Percentiles rank a stretch among this genome's conserved stretches.
Conservation (phyloP, 2,113 vertebrate genomes). For the Cryptoleucopteryx plumbea region DNA sequence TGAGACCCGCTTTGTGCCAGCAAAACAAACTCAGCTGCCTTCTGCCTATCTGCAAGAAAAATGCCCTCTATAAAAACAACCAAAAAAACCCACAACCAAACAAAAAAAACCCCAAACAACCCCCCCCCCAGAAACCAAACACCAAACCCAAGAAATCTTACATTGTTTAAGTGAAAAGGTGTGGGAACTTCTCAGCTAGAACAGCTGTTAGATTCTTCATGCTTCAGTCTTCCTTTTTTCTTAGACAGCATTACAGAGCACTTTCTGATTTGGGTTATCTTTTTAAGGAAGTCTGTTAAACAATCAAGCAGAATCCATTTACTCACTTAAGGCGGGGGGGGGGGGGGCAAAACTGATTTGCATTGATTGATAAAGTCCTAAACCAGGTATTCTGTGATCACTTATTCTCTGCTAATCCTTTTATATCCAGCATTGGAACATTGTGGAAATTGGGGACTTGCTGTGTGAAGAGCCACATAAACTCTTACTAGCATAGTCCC, state of each 20-base stretch:
- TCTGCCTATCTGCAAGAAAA: conserved; percentile 6
- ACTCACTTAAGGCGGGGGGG: background rate
- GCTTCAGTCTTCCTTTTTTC: background rate
- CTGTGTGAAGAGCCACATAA: background rate
- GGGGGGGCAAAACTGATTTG: background rate
- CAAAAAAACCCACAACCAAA: background rate
- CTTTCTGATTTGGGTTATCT: background rate
- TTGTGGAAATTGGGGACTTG: background rate
- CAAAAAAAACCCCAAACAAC: no score
- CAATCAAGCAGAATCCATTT: background rate
- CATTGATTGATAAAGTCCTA: background rate
- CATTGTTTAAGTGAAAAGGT: background rate
- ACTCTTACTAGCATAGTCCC: no score
- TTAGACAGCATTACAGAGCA: background rate
- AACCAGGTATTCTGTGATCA: background rate
- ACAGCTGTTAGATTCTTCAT: background rate
- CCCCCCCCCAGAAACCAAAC: no score
- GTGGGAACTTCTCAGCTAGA: background rate
- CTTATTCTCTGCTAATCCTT: background rate
- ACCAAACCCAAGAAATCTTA: background rate
- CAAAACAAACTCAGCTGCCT: conserved; percentile 24
- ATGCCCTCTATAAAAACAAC: background rate
- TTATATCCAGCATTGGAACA: background rate
- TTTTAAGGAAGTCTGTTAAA: background rate
- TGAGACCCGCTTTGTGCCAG: background rate